Percentiles rank a stretch among this genome's conserved stretches.
These are phyloP conservation scores for Tychaedon coryphoeus DNA, from an alignment of 2,113 vertebrate species.

Conservation along the genomic window DNA sequence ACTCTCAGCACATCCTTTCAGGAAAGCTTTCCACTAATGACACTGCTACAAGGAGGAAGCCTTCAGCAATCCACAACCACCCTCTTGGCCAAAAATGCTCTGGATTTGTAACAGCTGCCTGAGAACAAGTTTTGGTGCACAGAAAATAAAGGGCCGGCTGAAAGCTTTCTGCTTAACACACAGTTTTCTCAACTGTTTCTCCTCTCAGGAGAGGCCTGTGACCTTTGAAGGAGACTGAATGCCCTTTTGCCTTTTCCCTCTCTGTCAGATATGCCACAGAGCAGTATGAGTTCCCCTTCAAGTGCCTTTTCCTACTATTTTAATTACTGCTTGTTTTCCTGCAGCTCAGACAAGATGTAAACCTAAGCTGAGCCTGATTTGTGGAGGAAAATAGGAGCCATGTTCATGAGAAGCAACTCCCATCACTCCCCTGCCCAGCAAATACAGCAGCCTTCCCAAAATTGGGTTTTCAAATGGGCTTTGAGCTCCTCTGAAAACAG, in stretches of 20 bases:
- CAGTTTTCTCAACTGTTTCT: not conserved
- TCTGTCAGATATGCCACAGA: not conserved
- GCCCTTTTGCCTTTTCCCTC: not conserved
- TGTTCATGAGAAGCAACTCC: not conserved
- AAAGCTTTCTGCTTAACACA: not conserved
- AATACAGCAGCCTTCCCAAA: not conserved
- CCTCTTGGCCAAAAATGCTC: not conserved
- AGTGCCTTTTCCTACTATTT: not conserved
- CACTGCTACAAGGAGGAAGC: not conserved
- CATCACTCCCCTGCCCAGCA: not conserved
- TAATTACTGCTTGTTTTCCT: not conserved
- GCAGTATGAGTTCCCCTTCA: fast-evolving
- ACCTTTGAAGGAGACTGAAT: not conserved
- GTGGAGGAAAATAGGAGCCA: not conserved
- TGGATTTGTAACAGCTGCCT: not conserved
- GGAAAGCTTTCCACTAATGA: not conserved
- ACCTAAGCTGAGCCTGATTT: not conserved
- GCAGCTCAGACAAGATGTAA: not conserved
- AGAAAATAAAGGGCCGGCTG: not conserved
- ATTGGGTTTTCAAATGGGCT: not conserved
- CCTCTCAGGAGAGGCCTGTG: not conserved
- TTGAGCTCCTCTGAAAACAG: not conserved
- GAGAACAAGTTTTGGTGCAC: not conserved
- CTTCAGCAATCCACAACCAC: not conserved
- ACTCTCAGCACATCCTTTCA: not conserved